Evolutionary conservation across 2,113 vertebrate species (phyloP), one percentile per base, ranked within the genome.

Genomic region (Mirounga angustirostris): DNA sequence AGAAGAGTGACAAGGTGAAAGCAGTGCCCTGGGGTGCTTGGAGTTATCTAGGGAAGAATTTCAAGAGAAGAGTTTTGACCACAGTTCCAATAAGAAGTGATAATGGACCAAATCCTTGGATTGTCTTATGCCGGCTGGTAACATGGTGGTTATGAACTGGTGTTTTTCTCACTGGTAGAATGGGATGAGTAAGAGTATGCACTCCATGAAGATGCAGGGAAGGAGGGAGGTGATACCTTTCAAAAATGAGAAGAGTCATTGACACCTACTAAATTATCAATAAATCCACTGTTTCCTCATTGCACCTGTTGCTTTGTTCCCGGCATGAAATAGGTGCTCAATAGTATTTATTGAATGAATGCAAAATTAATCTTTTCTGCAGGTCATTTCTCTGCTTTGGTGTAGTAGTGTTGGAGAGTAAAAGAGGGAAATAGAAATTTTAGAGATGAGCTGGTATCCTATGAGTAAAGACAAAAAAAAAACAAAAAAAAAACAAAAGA

Each of bases 81-180:
- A 15, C 63, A 28, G 4, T 26, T 54, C 8, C 73, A 43, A 10
- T 6, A 40, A 21, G 18, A 56, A 43, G 12, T 16, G 43, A 69
- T 21, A 19, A 54, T 19, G 33, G 81, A 15, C 4, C 7, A 12
- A 36, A 40, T 7, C 43, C 9, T 36, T 5, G 10, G 26, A 33
- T 69, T 43, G 56, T 61, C 8, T 28, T 7, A 26, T 5, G 22
- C 54, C 2, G 4, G 10, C 30, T 7, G 0, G 46, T 58, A 21
- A 3, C 69, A 28, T 19, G 11, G 22, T 2, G 0, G 28, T 28
- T 4, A 19, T 0, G 15, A 52, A 28, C 13, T 7, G 2, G 36
- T n/a, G 6, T 40, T 54, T 73, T 94, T 78, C 40, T 89, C 61
- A 36, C 4, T 65, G 50, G 28, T 52, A 67, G n/a, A 46, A 13